Conservation (phyloP, 2,113 vertebrate genomes). For the Bungarus multicinctus region DNA sequence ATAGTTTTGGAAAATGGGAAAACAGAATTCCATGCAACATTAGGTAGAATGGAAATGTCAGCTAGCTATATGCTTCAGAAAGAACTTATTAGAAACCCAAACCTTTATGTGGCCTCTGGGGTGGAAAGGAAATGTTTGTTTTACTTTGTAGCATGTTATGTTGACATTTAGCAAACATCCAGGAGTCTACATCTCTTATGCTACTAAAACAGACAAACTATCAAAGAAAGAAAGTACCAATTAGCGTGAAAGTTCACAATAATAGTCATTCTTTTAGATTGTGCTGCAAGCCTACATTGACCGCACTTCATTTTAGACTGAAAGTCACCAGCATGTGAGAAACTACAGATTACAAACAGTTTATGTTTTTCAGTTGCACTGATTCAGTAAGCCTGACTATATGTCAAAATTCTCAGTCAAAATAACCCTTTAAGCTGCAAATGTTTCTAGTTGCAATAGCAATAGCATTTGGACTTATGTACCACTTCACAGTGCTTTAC, state of each 20-base stretch:
- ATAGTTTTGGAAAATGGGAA: not conserved
- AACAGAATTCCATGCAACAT: not conserved
- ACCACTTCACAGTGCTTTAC: too few species aligned
- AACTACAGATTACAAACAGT: not conserved
- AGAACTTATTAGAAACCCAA: not conserved
- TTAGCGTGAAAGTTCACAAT: too few species aligned
- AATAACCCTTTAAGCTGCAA: not conserved
- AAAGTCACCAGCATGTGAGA: not conserved
- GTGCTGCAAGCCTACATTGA: too few species aligned
- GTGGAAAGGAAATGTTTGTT: not conserved
- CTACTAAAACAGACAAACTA: not conserved
- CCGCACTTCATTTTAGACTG: not conserved
- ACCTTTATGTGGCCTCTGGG: not conserved
- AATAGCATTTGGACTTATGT: too few species aligned
- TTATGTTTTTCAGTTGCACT: not conserved
- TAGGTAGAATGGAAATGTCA: not conserved
- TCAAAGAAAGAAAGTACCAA: not conserved
- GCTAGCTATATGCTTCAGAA: not conserved
- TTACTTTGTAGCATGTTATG: not conserved
- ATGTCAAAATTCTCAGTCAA: not conserved
- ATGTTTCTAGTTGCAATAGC: not conserved
- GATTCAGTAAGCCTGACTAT: not conserved
- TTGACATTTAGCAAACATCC: not conserved
- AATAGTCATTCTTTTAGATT: not conserved
- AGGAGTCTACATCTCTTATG: not conserved